Percentiles rank a stretch among this genome's conserved stretches.
Conservation (phyloP, 2,797 vertebrate genomes). For the Gymnopithys bicolor region DNA sequence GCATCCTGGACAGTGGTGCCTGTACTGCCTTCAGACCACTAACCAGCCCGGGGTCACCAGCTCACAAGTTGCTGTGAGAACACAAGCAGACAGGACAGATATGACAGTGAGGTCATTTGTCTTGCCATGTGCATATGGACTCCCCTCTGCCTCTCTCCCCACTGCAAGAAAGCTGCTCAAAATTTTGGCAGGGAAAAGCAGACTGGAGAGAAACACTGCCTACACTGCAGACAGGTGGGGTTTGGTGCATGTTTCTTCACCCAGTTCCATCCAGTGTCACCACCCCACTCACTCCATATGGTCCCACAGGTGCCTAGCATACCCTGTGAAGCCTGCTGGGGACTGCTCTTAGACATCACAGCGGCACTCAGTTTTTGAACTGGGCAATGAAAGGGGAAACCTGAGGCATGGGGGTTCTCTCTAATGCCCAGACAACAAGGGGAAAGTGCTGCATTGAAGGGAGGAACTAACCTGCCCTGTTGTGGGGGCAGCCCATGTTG, state of each 20-base stretch:
- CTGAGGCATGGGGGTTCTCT: rapidly evolving
- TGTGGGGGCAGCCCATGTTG: rapidly evolving
- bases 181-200: background rate
- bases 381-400: rapidly evolving
- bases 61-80: too few relatives aligned
- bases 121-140: background rate
- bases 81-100: background rate
- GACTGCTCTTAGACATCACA: rapidly evolving
- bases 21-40: background rate
- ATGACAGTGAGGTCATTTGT: background rate
- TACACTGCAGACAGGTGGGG: background rate
- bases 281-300: rapidly evolving
- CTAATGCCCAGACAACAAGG: rapidly evolving
- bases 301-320: background rate
- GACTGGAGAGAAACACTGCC: background rate
- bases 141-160: background rate
- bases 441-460: rapidly evolving
- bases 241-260: background rate
- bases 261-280: background rate
- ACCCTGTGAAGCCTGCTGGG: rapidly evolving
- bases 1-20: background rate
- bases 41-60: background rate
- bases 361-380: rapidly evolving
- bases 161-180: background rate
- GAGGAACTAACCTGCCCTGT: background rate